Conservation (phyloP, 2,113 vertebrate species). For the Siniperca knerii region DNA sequence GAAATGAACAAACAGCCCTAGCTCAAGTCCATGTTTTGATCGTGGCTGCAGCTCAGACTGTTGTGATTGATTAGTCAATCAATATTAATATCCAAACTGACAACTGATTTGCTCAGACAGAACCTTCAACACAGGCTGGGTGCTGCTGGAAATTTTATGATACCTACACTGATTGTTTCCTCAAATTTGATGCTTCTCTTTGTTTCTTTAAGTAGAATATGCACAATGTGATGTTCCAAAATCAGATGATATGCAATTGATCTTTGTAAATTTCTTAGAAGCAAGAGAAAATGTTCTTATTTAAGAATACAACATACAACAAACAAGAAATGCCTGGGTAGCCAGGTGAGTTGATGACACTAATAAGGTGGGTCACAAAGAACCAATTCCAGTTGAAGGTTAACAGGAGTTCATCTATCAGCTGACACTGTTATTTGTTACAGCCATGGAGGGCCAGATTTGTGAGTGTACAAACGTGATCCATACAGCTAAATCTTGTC, state of each 20-base stretch:
- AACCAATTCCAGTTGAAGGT: neutral
- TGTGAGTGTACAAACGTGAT: no score
- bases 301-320: no score
- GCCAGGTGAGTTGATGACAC: neutral
- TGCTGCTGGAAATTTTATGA: neutral
- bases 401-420: no score
- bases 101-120: neutral
- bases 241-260: neutral
- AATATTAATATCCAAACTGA: slow-evolving; percentile 8
- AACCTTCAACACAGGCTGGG: neutral
- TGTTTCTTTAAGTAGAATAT: neutral
- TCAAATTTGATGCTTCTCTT: neutral
- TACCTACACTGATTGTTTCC: neutral
- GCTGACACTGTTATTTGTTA: no score
- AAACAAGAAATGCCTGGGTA: neutral
- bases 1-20: neutral
- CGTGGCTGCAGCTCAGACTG: neutral
- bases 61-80: slow-evolving; percentile 2
- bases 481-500: no score
- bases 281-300: no score
- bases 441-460: no score
- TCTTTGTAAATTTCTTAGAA: no score
- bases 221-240: neutral
- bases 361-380: neutral
- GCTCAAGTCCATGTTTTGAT: neutral